A percentile compares a stretch with the other conserved stretches of the same genome.
phyloP scores from a whole-genome alignment of 2,797 vertebrate species.

The Gymnoscopelus braueri region DNA sequence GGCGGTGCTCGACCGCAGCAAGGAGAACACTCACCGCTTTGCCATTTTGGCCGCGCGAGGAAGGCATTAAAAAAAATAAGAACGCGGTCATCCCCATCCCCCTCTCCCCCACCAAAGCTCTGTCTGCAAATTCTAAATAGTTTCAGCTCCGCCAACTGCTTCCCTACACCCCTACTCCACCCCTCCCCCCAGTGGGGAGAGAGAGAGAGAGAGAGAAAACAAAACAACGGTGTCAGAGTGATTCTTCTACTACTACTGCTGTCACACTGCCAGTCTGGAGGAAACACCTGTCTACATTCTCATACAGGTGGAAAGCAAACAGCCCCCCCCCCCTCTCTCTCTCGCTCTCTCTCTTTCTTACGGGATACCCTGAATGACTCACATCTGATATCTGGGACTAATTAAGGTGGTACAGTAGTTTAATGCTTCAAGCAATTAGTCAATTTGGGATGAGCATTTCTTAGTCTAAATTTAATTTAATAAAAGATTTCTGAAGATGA shows the following conservation, averaged over 20 bases:
- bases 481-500: neutral
- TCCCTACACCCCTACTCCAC: conserved; percentile 55
- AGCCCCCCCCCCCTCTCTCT: conserved; percentile 30
- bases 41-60: conserved; percentile 76
- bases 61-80: conserved; percentile 47
- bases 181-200: conserved; percentile 15
- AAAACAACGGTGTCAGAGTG: conserved; percentile 37
- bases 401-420: neutral
- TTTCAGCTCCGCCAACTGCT: conserved; percentile 53
- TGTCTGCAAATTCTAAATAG: conserved; percentile 76
- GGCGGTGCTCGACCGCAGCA: conserved; percentile 82
- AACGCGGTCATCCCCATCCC: conserved; percentile 52
- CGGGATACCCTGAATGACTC: neutral
- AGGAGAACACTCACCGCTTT: conserved; percentile 64
- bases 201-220: conserved; percentile 44
- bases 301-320: conserved; percentile 71
- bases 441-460: neutral
- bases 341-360: neutral
- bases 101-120: conserved; percentile 48
- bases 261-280: conserved; percentile 52
- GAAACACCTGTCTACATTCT: conserved; percentile 72
- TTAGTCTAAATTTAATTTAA: too few relatives aligned
- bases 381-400: neutral
- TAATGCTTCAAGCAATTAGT: neutral
- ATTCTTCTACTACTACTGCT: conserved; percentile 51